Percentiles rank a stretch among this genome's conserved stretches.
Evolutionary conservation across 2,888 invertebrate genomes (phyloP).

Genomic region (Hydropsyche betteni): DNA sequence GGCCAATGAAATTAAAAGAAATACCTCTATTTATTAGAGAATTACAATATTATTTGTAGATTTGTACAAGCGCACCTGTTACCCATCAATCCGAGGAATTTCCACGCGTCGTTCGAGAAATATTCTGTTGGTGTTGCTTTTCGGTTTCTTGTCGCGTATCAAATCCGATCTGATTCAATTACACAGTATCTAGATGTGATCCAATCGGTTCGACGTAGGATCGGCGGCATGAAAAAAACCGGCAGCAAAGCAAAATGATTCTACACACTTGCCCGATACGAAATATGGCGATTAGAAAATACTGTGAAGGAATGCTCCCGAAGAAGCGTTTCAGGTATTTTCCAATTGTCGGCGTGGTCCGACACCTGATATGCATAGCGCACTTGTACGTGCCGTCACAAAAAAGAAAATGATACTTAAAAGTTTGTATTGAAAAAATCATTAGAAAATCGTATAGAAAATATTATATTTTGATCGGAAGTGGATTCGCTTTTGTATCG

Average conservation of each 20-base stretch:
- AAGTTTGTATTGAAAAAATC: no score
- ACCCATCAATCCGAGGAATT: no score
- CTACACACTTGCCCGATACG: slow-evolving; percentile 40
- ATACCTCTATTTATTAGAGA: no score
- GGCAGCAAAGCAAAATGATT: slow-evolving; percentile 45
- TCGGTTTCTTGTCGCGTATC: slow-evolving; percentile 37
- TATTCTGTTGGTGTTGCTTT: neutral
- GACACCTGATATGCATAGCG: slow-evolving; percentile 3
- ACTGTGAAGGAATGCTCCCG: slow-evolving; percentile 40
- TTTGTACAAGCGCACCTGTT: no score
- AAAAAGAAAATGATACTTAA: no score
- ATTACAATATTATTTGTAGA: no score
- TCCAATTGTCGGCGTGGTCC: neutral
- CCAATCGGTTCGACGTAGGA: slow-evolving; percentile 32
- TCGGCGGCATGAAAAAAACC: slow-evolving; percentile 13
- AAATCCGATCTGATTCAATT: slow-evolving; percentile 49
- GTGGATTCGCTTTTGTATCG: no score
- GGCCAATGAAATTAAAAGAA: no score
- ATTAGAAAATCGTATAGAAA: no score
- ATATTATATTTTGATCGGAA: no score
- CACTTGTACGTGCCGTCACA: neutral
- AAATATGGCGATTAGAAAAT: slow-evolving; percentile 37
- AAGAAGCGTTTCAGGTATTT: slow-evolving; percentile 10
- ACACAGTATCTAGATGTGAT: slow-evolving; percentile 46
- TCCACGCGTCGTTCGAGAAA: no score